Base-by-base conservation (phyloP, 2,888 invertebrate genomes). In the Andricus curvator region DNA sequence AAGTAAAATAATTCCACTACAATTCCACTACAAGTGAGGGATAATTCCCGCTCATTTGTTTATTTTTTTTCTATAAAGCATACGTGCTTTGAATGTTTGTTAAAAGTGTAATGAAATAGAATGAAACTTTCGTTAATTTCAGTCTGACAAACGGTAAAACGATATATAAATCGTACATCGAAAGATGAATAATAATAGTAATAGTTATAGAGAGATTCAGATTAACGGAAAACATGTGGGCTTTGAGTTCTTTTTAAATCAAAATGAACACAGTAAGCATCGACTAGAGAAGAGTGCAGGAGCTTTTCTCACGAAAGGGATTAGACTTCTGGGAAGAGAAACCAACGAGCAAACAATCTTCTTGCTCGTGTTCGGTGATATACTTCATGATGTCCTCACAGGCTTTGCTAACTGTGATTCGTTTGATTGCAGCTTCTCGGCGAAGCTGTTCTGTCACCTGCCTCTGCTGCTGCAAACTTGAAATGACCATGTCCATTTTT, bases 321-420 rank as follows among this genome's bases (percentile, higher is more conserved):
- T 99, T 99, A 22, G 98, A 97, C 92, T 98, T 97, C 92, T 98
- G 98, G 87, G 97, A 97, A 84, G 97, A 96, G 93, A 99, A 99
- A 56, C 99, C 99, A 85, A 97, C 97, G 85, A 99, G 95, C 74
- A 99, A 95, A 90, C 97, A 98, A 93, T 99, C 99, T 90, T 98
- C 98, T 88, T 97, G 96, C 90, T 98, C 97, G 90, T 98, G 98
- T 89, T 98, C 98, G 66, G 95, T 95, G 85, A 98, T 97, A 91
- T 96, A 98, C 91, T 97, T 97, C 91, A 98, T 96, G 88, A 99
- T 97, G 89, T 98, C 97, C 85, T 97, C 96, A 81, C 98, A 97
- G n/a, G 98, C 98, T 88, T 96, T 96, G 51, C 98, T 98, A 33
- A 95, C 95, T 66, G 96, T 96, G 89, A 98, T 95, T 80, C 98